Percentiles rank a stretch among this genome's conserved stretches.
These are phyloP conservation scores for Xenus cinereus DNA, from an alignment of 2,113 vertebrate genomes.

Conservation along the genomic window DNA sequence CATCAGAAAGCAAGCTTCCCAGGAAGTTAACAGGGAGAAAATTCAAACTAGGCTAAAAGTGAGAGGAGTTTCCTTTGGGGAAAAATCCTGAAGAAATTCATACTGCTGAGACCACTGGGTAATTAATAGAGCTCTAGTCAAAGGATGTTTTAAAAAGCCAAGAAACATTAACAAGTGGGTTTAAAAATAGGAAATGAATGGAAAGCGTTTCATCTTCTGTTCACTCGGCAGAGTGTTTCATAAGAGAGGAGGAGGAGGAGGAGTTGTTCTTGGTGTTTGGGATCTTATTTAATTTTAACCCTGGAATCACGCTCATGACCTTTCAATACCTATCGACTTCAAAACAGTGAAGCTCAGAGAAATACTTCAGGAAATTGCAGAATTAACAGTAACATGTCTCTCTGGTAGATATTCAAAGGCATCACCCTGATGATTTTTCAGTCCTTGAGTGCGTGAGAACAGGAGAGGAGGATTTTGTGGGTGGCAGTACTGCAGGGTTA, in stretches of 20 bases:
- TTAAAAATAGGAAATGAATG: constrained; percentile 49
- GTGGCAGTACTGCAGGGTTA: not conserved
- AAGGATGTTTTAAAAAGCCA: constrained; percentile 28
- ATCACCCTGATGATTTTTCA: not conserved
- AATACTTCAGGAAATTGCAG: not conserved
- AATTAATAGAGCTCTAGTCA: constrained; percentile 27
- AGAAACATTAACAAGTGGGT: constrained; percentile 25
- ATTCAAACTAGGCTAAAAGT: constrained; percentile 25
- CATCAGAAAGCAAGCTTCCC: not conserved
- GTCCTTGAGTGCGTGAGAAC: not conserved
- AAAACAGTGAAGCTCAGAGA: not conserved
- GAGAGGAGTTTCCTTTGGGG: not conserved
- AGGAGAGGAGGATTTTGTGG: not conserved
- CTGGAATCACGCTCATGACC: not conserved
- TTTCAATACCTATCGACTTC: not conserved
- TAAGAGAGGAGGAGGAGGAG: constrained; percentile 34
- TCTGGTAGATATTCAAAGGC: not conserved
- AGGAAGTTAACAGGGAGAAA: not conserved
- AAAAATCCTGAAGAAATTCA: constrained; percentile 17
- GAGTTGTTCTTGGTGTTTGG: not conserved
- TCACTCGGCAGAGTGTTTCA: constrained; percentile 21
- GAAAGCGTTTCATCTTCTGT: constrained; percentile 12
- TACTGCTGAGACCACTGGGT: not conserved
- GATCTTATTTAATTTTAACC: constrained; percentile 25
- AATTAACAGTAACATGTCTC: not conserved